Conservation (phyloP, 2,113 vertebrate species). For the Ptilonorhynchus violaceus region DNA sequence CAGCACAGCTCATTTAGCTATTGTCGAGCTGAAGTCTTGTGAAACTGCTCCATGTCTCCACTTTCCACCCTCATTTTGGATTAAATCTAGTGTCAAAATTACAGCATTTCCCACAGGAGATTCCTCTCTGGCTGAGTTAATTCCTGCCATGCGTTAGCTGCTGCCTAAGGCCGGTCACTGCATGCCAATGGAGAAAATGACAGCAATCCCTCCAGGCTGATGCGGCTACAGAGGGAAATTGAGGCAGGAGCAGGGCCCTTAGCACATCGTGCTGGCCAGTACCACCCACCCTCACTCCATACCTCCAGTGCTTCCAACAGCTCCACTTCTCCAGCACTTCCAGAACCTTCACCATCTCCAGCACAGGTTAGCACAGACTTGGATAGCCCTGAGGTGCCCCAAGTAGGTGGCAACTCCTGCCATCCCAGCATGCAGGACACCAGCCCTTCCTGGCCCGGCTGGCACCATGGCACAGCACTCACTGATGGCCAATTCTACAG, state of each 20-base stretch:
- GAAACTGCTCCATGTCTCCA: neutral
- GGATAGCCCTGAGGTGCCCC: neutral
- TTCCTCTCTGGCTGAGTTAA: neutral
- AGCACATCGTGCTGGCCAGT: rapidly evolving
- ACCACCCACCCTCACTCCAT: rapidly evolving
- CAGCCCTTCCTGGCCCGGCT: neutral
- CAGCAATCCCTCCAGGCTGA: rapidly evolving
- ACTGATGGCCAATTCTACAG: neutral
- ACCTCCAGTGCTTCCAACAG: neutral
- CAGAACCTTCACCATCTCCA: neutral
- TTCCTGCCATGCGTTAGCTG: neutral
- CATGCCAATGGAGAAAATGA: rapidly evolving
- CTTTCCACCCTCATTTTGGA: neutral
- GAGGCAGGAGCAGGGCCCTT: neutral
- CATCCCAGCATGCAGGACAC: rapidly evolving
- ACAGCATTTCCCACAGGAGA: neutral
- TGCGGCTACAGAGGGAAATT: neutral
- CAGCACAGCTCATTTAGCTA: neutral
- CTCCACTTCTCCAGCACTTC: neutral
- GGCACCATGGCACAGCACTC: neutral
- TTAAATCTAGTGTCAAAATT: neutral
- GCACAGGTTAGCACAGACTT: rapidly evolving
- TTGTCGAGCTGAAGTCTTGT: neutral
- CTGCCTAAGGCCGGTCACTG: neutral
- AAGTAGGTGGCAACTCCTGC: neutral